Evolutionary conservation across 2,888 invertebrate genomes (phyloP).

Genomic region (Aleiodes alternator): DNA sequence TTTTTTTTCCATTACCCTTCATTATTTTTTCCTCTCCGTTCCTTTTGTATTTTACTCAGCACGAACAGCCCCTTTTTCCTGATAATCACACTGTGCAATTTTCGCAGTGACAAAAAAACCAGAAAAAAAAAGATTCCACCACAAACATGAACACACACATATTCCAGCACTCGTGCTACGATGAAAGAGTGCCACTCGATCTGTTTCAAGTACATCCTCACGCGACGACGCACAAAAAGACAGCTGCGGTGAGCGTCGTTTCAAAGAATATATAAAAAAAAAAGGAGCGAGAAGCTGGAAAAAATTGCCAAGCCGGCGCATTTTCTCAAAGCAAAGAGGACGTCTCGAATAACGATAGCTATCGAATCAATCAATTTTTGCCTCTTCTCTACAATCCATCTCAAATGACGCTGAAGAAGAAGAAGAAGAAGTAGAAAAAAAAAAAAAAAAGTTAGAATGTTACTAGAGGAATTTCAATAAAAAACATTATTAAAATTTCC

Average conservation of each 20-base stretch:
- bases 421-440: neutral
- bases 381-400: neutral
- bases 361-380: constrained; percentile 38
- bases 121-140: neutral
- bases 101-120: constrained; percentile 16
- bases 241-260: constrained; percentile 30
- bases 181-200: constrained; percentile 44
- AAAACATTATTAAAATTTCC: constrained; percentile 9
- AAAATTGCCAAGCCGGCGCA: constrained; percentile 7
- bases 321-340: constrained; percentile 7
- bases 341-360: constrained; percentile 16
- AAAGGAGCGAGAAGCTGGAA: neutral
- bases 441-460: neutral
- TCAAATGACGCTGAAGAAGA: neutral
- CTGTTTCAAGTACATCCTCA: constrained; percentile 44
- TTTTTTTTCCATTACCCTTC: neutral
- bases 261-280: constrained; percentile 8
- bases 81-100: constrained; percentile 26
- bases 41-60: constrained; percentile 5
- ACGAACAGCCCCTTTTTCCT: neutral
- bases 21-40: neutral
- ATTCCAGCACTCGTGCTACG: constrained; percentile 20
- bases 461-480: neutral
- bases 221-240: constrained; percentile 43
- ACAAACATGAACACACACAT: constrained; percentile 27